A percentile compares a stretch with the other conserved stretches of the same genome.
These are phyloP conservation scores for Heterohyrax brucei DNA, from an alignment of 2,797 vertebrate genomes.

Conservation along the genomic window DNA sequence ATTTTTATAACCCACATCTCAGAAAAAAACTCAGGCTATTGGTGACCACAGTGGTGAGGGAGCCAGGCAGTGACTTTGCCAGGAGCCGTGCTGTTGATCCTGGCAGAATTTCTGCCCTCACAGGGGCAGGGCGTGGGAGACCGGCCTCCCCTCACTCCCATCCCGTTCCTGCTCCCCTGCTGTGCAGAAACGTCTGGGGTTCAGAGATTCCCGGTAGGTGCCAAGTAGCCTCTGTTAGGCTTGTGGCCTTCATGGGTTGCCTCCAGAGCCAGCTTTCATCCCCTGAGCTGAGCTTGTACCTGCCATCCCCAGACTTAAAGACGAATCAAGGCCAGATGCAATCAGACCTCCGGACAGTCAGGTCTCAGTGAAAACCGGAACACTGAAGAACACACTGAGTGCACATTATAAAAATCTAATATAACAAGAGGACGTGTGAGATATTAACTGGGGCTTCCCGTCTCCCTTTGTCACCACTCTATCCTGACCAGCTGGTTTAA, in stretches of 20 bases:
- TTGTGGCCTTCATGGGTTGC: neutral
- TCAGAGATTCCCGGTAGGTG: slow-evolving; percentile 18
- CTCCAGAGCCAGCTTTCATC: slow-evolving; percentile 15
- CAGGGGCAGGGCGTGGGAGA: neutral
- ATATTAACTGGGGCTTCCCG: slow-evolving; percentile 10
- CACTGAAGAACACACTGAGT: slow-evolving; percentile 69
- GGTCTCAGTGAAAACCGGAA: slow-evolving; percentile 68
- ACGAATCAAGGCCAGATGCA: slow-evolving; percentile 69
- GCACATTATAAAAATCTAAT: slow-evolving; percentile 40
- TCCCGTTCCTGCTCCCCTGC: slow-evolving; percentile 49
- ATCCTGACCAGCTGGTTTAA: slow-evolving; percentile 20
- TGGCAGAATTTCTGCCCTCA: slow-evolving; percentile 75
- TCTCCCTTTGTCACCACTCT: neutral
- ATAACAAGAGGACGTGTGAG: neutral
- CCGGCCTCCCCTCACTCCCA: slow-evolving; percentile 4
- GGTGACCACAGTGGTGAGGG: slow-evolving; percentile 69
- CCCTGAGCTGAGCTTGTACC: slow-evolving; percentile 36
- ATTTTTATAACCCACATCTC: slow-evolving; percentile 74
- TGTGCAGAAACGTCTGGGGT: slow-evolving; percentile 43
- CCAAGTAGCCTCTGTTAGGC: slow-evolving; percentile 22
- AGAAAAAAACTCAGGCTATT: slow-evolving; percentile 50
- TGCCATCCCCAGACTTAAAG: neutral
- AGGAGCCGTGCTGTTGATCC: slow-evolving; percentile 78
- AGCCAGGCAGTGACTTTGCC: slow-evolving; percentile 59
- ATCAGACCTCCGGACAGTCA: neutral